Conservation (phyloP, 2,888 invertebrate genomes). For the Cerastis rubricosa region DNA sequence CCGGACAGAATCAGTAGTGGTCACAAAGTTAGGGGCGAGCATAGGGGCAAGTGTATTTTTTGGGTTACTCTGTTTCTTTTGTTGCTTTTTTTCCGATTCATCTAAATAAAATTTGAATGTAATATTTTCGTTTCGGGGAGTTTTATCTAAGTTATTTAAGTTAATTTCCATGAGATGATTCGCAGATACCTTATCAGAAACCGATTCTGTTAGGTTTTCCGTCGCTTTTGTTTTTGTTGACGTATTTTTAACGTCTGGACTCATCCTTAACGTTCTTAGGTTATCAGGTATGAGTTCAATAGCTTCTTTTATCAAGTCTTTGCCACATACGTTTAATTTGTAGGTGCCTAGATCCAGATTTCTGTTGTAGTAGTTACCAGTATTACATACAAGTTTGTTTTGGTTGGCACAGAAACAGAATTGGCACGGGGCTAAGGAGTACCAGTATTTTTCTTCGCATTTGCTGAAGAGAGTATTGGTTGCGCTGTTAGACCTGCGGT, state of each 20-base stretch:
- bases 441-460: conserved; percentile 80
- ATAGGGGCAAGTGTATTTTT: background rate
- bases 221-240: background rate
- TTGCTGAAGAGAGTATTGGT: conserved; percentile 68
- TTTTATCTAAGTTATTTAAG: conserved; percentile 2
- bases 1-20: background rate
- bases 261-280: conserved; percentile 53
- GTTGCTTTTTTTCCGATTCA: conserved; percentile 43
- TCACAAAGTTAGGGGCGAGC: background rate
- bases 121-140: background rate
- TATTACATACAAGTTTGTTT: conserved; percentile 81
- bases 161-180: conserved; percentile 5
- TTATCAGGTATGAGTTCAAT: conserved; percentile 69
- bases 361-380: conserved; percentile 64
- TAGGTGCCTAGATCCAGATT: conserved; percentile 73
- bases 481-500: conserved; percentile 49
- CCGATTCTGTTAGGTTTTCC: background rate
- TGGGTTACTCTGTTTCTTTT: background rate
- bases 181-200: background rate
- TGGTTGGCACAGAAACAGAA: conserved; percentile 80
- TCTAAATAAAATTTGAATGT: conserved; percentile 51
- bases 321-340: conserved; percentile 77
- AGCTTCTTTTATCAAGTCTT: conserved; percentile 73
- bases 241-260: background rate
- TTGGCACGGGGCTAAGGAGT: conserved; percentile 81